phyloP scores from a whole-genome alignment of 1,140 invertebrate species.

The Drosophila littoralis region DNA sequence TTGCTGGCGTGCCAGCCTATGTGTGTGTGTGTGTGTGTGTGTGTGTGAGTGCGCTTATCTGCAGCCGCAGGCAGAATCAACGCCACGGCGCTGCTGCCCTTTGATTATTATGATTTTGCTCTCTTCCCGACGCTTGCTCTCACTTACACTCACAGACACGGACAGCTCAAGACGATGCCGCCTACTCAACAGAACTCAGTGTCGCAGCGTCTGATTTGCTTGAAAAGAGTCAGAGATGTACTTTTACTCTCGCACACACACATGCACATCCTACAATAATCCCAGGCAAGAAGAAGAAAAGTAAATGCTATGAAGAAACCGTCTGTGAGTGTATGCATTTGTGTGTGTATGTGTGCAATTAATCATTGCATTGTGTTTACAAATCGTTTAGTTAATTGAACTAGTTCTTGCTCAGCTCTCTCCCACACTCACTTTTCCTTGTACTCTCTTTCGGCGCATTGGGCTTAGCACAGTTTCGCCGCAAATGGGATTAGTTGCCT shows the following conservation, averaged over 20 bases:
- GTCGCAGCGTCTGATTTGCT: slow-evolving; percentile 27
- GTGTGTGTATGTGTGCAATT: slow-evolving; percentile 27
- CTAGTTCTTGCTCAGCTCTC: slow-evolving; percentile 11
- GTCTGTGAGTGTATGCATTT: not conserved
- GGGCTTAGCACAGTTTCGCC: slow-evolving; percentile 38
- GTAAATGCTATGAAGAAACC: slow-evolving; percentile 28
- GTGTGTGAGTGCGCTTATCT: slow-evolving; percentile 39
- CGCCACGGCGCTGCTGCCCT: slow-evolving; percentile 28
- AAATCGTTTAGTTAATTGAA: slow-evolving; percentile 54
- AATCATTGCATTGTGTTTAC: slow-evolving; percentile 47
- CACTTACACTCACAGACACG: not conserved
- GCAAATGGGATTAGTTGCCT: slow-evolving; percentile 5
- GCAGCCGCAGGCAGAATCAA: slow-evolving; percentile 36
- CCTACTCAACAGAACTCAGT: slow-evolving; percentile 36
- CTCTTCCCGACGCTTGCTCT: slow-evolving; percentile 17
- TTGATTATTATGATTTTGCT: slow-evolving; percentile 46
- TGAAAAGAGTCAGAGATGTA: slow-evolving; percentile 11
- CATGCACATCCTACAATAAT: slow-evolving; percentile 32
- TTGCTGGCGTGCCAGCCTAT: not conserved
- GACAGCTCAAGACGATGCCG: slow-evolving; percentile 29
- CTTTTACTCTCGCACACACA: slow-evolving; percentile 15
- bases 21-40: slow-evolving; percentile 7
- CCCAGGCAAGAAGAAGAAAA: slow-evolving; percentile 9
- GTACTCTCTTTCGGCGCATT: not conserved
- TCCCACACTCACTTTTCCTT: not conserved